phyloP scores from a whole-genome alignment of 2,113 vertebrate species.

The Toxostoma redivivum region DNA sequence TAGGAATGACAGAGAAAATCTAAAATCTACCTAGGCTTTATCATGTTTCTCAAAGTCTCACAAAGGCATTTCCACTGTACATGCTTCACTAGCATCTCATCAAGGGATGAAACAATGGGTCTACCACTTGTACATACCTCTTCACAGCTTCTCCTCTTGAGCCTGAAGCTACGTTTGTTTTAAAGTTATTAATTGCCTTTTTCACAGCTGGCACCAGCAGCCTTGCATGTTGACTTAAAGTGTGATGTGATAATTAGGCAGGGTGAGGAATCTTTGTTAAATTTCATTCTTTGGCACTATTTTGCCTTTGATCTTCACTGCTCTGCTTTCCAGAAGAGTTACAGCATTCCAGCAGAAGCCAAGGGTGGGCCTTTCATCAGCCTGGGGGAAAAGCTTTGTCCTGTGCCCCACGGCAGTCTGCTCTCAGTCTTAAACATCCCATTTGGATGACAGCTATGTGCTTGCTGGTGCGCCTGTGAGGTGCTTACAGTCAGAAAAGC shows the following conservation, averaged over 20 bases:
- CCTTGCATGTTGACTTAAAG: slow-evolving; percentile 29
- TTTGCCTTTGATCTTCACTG: slow-evolving; percentile 29
- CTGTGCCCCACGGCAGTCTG: neutral
- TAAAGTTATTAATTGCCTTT: slow-evolving; percentile 57
- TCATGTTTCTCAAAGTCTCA: neutral
- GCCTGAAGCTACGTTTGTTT: neutral
- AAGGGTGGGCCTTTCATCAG: slow-evolving; percentile 22
- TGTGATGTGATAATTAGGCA: slow-evolving; percentile 42
- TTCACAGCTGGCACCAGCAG: slow-evolving; percentile 47
- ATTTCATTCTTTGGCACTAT: slow-evolving; percentile 28
- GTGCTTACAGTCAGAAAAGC: neutral
- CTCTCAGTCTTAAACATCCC: neutral
- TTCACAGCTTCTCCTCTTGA: slow-evolving; percentile 6
- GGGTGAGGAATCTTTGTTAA: slow-evolving; percentile 28
- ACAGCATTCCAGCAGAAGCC: neutral
- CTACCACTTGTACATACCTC: neutral
- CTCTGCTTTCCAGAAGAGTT: neutral
- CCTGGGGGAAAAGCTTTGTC: neutral
- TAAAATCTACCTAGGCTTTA: neutral
- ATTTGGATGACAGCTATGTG: neutral
- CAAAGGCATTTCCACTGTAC: neutral
- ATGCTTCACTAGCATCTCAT: neutral
- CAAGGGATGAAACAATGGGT: neutral
- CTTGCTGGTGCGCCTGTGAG: neutral
- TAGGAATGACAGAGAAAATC: neutral